Evolutionary conservation across 2,113 vertebrate genomes (phyloP), one percentile per base, ranked within the genome.

Genomic region (Kryptolebias marmoratus): DNA sequence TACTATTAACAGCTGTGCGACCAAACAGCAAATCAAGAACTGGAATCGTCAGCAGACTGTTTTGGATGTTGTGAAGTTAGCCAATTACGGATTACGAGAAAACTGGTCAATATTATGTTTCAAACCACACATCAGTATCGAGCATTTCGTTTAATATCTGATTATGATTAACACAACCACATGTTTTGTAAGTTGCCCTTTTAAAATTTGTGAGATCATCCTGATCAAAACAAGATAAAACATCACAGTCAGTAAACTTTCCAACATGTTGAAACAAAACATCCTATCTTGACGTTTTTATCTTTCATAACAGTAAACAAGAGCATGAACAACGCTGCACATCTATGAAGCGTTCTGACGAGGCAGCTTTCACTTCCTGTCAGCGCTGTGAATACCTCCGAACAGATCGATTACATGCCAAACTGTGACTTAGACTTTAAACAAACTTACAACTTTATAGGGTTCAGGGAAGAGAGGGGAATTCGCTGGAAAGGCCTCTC

Each of bases 391-490:
- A 66, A 72, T 54, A 63, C 63, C 58, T 70, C 52, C 50, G 0
- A 66, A 69, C 71, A 57, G 63, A 83, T 79, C 12, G 70, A 66
- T 53, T 55, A 59, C 1, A 45, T 71, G 73, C 57, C 28, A 62
- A 22, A 48, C 58, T 64, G 57, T 71, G 52, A 73, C 68, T 3
- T 49, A 30, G 16, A 76, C 18, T 36, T 54, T 68, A 82, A 77
- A 68, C n/a, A 78, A 85, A 96, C 95, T 95, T 95, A 97, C 96
- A 93, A 99, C 97, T 98, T 99, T 99, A 95, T 97, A 97, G 0
- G 97, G 97, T 78, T 99, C 97, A 81, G 96, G 96, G 93, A 99
- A 99, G 88, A 99, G 97, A 92, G 97, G 97, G 87, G 97, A 98
- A 89, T 95, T 97, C 63, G 96, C 96, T 88, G 96, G 95, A 92